Evolutionary conservation across 2,113 vertebrate genomes (phyloP).

Genomic region (Myocastor coypus): DNA sequence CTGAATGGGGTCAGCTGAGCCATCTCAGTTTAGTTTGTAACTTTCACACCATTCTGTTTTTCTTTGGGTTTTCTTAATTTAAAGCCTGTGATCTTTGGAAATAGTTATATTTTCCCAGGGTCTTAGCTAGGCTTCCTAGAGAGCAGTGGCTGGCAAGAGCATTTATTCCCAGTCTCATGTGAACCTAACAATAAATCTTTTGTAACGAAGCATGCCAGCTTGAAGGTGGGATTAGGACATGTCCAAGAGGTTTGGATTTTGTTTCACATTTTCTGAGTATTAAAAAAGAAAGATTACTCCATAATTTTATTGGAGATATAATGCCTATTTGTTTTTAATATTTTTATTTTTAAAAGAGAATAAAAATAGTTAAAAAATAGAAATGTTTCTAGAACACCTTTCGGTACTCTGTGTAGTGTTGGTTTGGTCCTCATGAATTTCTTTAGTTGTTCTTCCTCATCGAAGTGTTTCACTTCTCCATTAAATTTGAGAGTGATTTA

Average conservation of each 20-base stretch:
- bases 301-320: background rate
- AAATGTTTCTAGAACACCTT: too few species aligned
- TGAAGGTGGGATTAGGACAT: slow-evolving; percentile 30
- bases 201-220: slow-evolving; percentile 16
- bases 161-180: slow-evolving; percentile 38
- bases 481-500: too few species aligned
- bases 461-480: too few species aligned
- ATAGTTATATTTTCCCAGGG: slow-evolving; percentile 69
- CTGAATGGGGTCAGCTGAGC: background rate
- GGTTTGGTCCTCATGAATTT: too few species aligned
- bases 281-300: background rate
- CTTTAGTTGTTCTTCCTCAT: too few species aligned
- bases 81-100: slow-evolving; percentile 79
- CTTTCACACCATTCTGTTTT: slow-evolving; percentile 74
- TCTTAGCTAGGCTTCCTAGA: slow-evolving; percentile 70
- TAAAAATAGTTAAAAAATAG: too few species aligned
- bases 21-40: slow-evolving; percentile 60
- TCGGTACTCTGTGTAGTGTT: too few species aligned
- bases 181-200: slow-evolving; percentile 44
- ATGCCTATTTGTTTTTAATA: background rate
- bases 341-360: too few species aligned
- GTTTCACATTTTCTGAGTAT: slow-evolving; percentile 38
- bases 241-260: background rate
- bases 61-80: slow-evolving; percentile 67
- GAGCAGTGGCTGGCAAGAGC: background rate